These are phyloP conservation scores for Parnassius apollo DNA, from an alignment of 2,888 invertebrate species.

Conservation along the genomic window DNA sequence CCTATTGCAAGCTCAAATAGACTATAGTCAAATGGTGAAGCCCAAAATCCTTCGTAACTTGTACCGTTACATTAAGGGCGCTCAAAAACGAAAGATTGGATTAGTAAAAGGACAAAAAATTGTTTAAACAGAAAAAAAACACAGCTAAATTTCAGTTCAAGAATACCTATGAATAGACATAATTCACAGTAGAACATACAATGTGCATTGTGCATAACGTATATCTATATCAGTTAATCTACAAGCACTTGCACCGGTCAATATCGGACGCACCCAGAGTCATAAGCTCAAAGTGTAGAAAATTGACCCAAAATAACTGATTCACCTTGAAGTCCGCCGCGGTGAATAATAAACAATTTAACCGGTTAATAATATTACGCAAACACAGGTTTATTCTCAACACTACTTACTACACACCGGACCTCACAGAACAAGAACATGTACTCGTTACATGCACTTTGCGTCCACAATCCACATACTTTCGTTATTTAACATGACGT, in stretches of 20 bases:
- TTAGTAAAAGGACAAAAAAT: too few relatives aligned
- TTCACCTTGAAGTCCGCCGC: constrained; percentile 24
- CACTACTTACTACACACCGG: constrained; percentile 16
- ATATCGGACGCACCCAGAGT: constrained; percentile 2
- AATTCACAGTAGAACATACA: too few relatives aligned
- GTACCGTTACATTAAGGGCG: too few relatives aligned
- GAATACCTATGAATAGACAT: too few relatives aligned
- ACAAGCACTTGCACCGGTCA: constrained; percentile 1
- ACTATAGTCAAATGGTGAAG: too few relatives aligned
- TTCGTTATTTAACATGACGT: constrained; percentile 59
- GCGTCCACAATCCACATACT: constrained; percentile 34
- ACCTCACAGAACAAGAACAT: constrained; percentile 10
- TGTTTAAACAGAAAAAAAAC: too few relatives aligned
- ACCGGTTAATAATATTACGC: constrained; percentile 24
- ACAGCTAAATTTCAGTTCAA: too few relatives aligned
- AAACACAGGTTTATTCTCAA: constrained; percentile 14
- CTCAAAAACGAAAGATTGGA: too few relatives aligned
- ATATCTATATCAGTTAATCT: too few relatives aligned
- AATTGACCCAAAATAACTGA: constrained; percentile 25
- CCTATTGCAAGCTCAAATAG: too few relatives aligned
- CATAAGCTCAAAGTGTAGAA: constrained; percentile 3
- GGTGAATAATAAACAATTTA: constrained; percentile 22
- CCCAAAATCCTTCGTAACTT: too few relatives aligned
- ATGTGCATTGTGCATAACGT: too few relatives aligned
- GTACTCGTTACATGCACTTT: constrained; percentile 16